phyloP scores from a whole-genome alignment of 2,113 vertebrate species.

The Cynopterus brachyotis region DNA sequence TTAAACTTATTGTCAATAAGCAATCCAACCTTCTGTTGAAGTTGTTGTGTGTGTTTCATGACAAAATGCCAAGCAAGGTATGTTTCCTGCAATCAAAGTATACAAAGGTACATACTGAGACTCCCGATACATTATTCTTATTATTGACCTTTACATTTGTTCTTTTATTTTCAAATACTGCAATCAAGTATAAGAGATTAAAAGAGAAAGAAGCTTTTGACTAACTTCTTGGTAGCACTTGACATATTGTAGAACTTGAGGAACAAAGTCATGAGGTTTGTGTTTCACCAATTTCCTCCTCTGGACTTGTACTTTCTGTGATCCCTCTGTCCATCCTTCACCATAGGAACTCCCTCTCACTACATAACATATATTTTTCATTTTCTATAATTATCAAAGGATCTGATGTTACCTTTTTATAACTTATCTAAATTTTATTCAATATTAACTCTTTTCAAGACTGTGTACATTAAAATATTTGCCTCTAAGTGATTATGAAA shows the following conservation, averaged over 20 bases:
- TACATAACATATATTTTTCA: neutral
- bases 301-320: neutral
- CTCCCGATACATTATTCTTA: too few relatives aligned
- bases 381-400: neutral
- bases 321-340: neutral
- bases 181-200: neutral
- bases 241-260: neutral
- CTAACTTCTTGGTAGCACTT: neutral
- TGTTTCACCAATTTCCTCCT: neutral
- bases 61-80: neutral
- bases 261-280: neutral
- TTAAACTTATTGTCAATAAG: neutral
- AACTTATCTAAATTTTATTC: neutral
- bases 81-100: neutral
- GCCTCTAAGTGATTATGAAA: neutral
- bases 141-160: neutral
- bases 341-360: neutral
- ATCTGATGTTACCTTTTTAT: neutral
- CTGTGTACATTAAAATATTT: neutral
- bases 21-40: neutral
- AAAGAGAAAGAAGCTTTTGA: neutral
- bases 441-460: neutral
- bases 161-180: neutral
- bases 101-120: neutral
- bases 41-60: neutral